Base-by-base conservation (phyloP, 2,888 invertebrate species). In the Melieria picta region DNA sequence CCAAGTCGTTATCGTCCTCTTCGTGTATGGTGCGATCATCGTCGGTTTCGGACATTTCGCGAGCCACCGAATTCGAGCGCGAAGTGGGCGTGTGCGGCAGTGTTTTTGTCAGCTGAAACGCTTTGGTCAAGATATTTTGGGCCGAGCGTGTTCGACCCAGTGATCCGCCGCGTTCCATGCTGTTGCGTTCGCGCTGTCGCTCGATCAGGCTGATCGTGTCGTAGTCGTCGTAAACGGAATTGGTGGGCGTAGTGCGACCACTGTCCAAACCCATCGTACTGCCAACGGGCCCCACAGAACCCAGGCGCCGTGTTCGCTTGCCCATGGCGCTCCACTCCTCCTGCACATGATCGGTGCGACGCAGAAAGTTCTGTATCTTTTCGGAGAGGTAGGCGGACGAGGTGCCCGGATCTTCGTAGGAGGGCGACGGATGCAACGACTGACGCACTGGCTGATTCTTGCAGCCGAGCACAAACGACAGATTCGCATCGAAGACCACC, bases 301-400 rank as follows among this genome's bases (percentile, higher is more conserved):
- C 88, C 87, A 46, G 87, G 84, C 71, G 89, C 69, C 73, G 72
- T 50, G 79, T 78, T 10, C 80, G 78, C 69, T 91, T 90, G 0
- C 94, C 93, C 65, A 93, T 80, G 74, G 91, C 89, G 71, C 91
- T 89, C 95, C 95, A 96, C 82, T 95, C 94, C 80, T 95, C 94
- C 91, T 94, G 94, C 0, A 95, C 91, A 85, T 95, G 95, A 86
- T 96, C 95, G 4, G 95, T 95, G 75, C 93, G 90, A 80, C 91
- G 91, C 48, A 96, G 87, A 80, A 96, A 96, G 81, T 91, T 92
- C 69, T 93, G 91, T 68, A 96, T 95, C 86, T 93, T 93, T 50
- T 89, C 90, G 47, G 91, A 91, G 16, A 96, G 88, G 77, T 91
- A 91, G 72, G 92, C 93, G 0, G 94, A 94, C 3, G 93, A 92